Percentiles rank a stretch among this genome's conserved stretches.
phyloP scores from a whole-genome alignment of 2,888 invertebrate species.

The Drosophila buzzatii region DNA sequence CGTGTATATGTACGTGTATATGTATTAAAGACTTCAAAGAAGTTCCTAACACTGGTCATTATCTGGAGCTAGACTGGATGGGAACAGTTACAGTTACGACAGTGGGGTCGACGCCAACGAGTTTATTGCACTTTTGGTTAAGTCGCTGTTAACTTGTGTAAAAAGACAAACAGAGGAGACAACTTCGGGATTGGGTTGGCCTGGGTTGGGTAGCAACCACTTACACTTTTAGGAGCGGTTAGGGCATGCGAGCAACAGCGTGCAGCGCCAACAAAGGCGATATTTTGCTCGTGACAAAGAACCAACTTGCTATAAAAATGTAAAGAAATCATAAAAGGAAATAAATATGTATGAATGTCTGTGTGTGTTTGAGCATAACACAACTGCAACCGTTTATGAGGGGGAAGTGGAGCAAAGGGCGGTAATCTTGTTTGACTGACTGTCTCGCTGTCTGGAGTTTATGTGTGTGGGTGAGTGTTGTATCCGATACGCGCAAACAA shows the following conservation, averaged over 20 bases:
- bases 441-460: constrained; percentile 55
- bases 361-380: constrained; percentile 17
- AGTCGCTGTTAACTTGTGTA: constrained; percentile 57
- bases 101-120: constrained; percentile 49
- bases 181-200: constrained; percentile 44
- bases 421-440: constrained; percentile 64
- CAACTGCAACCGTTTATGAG: constrained; percentile 25
- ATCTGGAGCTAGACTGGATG: constrained; percentile 36
- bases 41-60: constrained; percentile 64
- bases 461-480: constrained; percentile 36
- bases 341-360: constrained; percentile 15
- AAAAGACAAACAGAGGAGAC: constrained; percentile 65
- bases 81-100: constrained; percentile 17
- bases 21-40: constrained; percentile 55
- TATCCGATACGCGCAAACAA: constrained; percentile 50
- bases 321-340: constrained; percentile 49
- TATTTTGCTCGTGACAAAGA: constrained; percentile 55
- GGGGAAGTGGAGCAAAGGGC: constrained; percentile 13
- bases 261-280: constrained; percentile 49
- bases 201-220: constrained; percentile 47
- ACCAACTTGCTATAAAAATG: constrained; percentile 55
- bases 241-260: constrained; percentile 40
- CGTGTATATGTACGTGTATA: not conserved
- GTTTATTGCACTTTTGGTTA: constrained; percentile 74
- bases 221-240: constrained; percentile 69